These are phyloP conservation scores for Columba livia DNA, from an alignment of 2,113 vertebrate species.

Conservation along the genomic window DNA sequence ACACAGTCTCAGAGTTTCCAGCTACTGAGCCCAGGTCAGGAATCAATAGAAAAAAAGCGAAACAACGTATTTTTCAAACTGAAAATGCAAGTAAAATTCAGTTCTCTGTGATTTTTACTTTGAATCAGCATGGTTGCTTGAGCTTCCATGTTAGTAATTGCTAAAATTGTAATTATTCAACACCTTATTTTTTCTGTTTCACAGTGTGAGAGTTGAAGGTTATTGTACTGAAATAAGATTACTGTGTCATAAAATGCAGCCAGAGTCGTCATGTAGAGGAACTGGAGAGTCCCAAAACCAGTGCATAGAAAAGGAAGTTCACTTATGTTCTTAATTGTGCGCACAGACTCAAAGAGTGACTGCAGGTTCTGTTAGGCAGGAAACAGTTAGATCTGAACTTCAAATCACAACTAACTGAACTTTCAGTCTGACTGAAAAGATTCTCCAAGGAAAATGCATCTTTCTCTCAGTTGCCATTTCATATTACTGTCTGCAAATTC, in stretches of 20 bases:
- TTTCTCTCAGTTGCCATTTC: neutral
- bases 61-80: neutral
- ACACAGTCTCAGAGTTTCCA: neutral
- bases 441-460: conserved; percentile 21
- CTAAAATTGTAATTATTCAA: neutral
- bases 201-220: neutral
- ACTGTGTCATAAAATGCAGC: neutral
- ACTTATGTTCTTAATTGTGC: conserved; percentile 4
- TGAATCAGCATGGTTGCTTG: neutral
- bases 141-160: neutral
- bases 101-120: neutral
- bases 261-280: neutral
- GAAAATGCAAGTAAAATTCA: neutral
- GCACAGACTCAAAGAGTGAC: conserved; percentile 21
- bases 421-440: conserved; percentile 47
- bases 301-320: neutral
- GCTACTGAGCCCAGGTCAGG: neutral
- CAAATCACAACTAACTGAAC: conserved; percentile 33
- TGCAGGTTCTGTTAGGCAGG: conserved; percentile 1
- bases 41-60: neutral
- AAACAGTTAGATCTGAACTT: conserved; percentile 52
- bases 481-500: neutral
- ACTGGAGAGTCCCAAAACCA: conserved; percentile 51
- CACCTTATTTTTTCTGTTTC: neutral
- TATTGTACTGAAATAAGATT: neutral